Evolutionary conservation across 2,113 vertebrate genomes (phyloP).

Genomic region (Nanger granti): DNA sequence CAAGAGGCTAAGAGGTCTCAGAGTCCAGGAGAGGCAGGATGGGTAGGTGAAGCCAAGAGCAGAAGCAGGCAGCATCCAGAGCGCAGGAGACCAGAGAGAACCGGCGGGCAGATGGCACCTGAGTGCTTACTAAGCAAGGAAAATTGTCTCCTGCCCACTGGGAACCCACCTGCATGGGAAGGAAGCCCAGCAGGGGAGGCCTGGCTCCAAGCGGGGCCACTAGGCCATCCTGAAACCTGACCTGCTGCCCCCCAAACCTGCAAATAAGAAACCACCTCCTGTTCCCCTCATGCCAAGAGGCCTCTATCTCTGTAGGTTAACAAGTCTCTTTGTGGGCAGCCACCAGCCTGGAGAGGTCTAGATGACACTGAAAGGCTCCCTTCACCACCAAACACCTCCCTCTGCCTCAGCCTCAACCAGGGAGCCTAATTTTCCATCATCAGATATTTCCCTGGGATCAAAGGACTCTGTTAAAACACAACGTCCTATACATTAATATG

Average conservation of each 20-base stretch:
- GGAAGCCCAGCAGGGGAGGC: not conserved
- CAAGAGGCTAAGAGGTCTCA: not conserved
- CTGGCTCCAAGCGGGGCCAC: not conserved
- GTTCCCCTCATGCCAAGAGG: not conserved
- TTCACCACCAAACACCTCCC: not conserved
- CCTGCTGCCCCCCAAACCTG: not conserved
- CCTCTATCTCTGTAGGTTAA: not conserved
- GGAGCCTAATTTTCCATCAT: not conserved
- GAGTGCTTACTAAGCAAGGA: not conserved
- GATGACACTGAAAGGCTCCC: too few species aligned
- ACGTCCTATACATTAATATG: not conserved
- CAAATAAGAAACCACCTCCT: not conserved
- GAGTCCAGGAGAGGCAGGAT: not conserved
- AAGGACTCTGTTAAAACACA: not conserved
- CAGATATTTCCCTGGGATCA: not conserved
- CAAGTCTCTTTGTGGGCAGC: not conserved
- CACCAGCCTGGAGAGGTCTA: not conserved
- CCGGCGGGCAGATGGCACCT: not conserved
- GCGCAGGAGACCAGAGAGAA: not conserved
- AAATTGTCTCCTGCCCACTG: not conserved
- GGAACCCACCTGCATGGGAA: not conserved
- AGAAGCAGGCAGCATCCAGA: not conserved
- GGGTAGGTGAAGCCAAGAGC: not conserved
- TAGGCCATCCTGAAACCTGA: not conserved
- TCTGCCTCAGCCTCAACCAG: not conserved